These are phyloP conservation scores for Crotophaga sulcirostris DNA, from an alignment of 2,113 vertebrate species.

Conservation along the genomic window DNA sequence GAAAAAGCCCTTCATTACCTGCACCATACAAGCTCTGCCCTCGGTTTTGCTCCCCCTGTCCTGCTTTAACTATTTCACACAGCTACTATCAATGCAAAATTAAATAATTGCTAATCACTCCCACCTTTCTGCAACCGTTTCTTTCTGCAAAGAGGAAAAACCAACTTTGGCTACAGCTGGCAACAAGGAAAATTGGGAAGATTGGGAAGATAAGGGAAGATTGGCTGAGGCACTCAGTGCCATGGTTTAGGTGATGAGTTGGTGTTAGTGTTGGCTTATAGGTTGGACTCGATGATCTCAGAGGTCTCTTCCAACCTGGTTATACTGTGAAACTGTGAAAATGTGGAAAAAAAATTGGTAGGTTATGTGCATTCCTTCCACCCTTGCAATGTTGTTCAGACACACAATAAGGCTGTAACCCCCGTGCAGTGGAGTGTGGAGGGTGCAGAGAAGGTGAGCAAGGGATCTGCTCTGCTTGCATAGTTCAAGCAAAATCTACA, in stretches of 20 bases:
- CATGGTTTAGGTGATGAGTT: no score
- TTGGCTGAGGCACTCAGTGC: no score
- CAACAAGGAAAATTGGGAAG: background rate
- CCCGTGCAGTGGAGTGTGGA: accelerated
- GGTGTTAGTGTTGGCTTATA: no score
- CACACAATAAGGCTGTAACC: background rate
- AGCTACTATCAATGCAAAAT: background rate
- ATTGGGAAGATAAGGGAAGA: no score
- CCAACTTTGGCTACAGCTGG: background rate
- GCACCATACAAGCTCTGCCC: accelerated
- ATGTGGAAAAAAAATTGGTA: background rate
- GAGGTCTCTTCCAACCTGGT: no score
- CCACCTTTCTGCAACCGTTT: background rate
- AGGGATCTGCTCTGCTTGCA: background rate
- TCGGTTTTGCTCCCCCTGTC: no score
- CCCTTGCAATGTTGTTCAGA: background rate
- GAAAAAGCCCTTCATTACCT: accelerated
- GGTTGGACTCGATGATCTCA: no score
- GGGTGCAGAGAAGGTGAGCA: background rate
- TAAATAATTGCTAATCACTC: background rate
- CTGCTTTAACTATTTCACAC: background rate
- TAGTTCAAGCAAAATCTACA: background rate
- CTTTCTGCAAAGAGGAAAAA: background rate
- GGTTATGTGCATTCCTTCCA: background rate
- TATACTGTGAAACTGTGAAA: no score